Base-by-base conservation (phyloP, 1,140 invertebrate genomes). In the Drosophila watanabei region DNA sequence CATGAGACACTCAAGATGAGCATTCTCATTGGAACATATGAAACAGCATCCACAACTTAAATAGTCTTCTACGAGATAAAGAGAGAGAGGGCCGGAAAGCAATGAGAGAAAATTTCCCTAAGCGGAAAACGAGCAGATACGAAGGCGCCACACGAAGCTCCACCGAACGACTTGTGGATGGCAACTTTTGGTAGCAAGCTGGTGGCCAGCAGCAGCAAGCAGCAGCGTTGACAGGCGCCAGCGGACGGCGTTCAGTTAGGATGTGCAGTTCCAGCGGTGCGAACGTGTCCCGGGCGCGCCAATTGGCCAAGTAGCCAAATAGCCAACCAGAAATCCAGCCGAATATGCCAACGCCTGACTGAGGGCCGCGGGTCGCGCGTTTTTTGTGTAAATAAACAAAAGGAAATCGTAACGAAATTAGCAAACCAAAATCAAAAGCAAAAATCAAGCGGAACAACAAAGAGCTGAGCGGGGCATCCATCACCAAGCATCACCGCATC, bases 201-300 rank as follows among this genome's bases (percentile, higher is more conserved):
- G 69, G 80, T 37, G 14, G 52, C 52, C 32, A 54, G 52, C 52
- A 54, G 52, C 52, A 54, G 32, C 51, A 8, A 20, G 32, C 51
- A 37, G 58, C 46, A 37, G 60, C 37, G 45, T 16, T 60, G 46
- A 51, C 41, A 72, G 20, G 11, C 24, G 45, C 41, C 39, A 63
- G 63, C 62, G 45, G 37, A 61, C 43, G 71, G 46, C 51, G 49
- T 87, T 92, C 90, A 92, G 90, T 92, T 91, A 92, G 88, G 90
- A 92, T 92, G 90, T 92, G 86, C 86, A 90, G 81, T 92, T 92
- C 80, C 78, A 87, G 87, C 83, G 86, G 90, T 90, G 85, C 90
- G 86, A 90, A 92, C 86, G 90, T 92, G 78, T 91, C 71, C 70
- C 87, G 80, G 84, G 87, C 86, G 75, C 84, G 84, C 80, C 81